Evolutionary conservation across 2,888 invertebrate genomes (phyloP), one percentile per base, ranked within the genome.

Genomic region (Folsomia manolachei): DNA sequence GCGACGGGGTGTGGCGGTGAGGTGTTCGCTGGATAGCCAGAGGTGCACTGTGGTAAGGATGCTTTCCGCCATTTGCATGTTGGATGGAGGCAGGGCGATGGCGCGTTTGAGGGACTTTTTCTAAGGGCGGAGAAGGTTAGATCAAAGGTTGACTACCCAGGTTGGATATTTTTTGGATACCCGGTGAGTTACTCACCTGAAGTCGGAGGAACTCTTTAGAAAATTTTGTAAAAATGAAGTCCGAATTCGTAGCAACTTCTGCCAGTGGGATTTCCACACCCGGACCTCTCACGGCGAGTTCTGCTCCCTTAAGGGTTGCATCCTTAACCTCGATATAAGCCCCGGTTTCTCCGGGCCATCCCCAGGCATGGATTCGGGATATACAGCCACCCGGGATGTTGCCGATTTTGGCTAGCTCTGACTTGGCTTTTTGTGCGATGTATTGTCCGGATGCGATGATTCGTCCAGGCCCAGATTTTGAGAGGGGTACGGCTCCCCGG

Each of bases 31-130:
- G 70, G 69, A 65, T 24, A 80, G 69, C 80, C 80, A 81, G 18
- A 76, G 52, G 51, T 79, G 78, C 51, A 79, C 70, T 1, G 78
- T 79, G 9, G 66, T 76, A 21, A 77, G 56, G 11, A 79, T 75
- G 21, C 79, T 79, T 60, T 81, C 79, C n/a, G 79, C 78, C 65
- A 77, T 60, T 52, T 74, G 70, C 79, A 80, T 78, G 52, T 63
- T 65, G 1, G 66, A 64, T 27, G 69, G 70, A 0, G 72, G 66
- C 23, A 66, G 72, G 18, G 65, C 69, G 39, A 73, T 64, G 2
- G 69, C 27, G 39, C 69, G 64, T 7, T 67, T 68, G 25, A 75
- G 27, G 51, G 63, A 39, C 60, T 71, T 70, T 66, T 71, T 71
- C 75, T 75, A 62, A 2, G 2, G n/a, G 19, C 21, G 21, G 7